phyloP scores from a whole-genome alignment of 2,113 vertebrate genomes.

The Colius striatus region DNA sequence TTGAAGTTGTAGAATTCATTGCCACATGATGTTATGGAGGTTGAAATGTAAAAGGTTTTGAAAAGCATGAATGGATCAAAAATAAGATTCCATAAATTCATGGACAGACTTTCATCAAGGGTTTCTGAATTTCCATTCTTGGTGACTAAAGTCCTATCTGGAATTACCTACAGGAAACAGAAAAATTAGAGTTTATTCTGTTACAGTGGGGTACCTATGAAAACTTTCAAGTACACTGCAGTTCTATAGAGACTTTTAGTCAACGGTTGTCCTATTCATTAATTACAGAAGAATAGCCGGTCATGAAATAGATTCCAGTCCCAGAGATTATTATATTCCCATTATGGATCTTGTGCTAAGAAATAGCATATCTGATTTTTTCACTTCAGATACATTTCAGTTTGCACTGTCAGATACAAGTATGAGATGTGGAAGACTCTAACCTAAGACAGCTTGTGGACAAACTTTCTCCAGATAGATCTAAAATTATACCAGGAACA shows the following conservation, averaged over 20 bases:
- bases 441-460: not conserved
- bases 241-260: not conserved
- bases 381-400: not conserved
- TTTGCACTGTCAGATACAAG: not conserved
- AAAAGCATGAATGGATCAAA: not conserved
- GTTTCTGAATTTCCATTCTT: slow-evolving; percentile 7
- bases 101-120: not conserved
- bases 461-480: not conserved
- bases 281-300: slow-evolving; percentile 54
- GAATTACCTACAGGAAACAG: slow-evolving; percentile 14
- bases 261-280: not conserved
- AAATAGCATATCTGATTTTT: not conserved
- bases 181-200: slow-evolving; percentile 31
- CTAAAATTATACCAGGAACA: not conserved
- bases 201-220: not conserved
- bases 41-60: not conserved
- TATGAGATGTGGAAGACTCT: not conserved
- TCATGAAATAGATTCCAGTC: slow-evolving; percentile 15
- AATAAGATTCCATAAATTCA: not conserved
- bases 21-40: not conserved
- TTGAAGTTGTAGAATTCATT: not conserved
- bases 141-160: slow-evolving; percentile 30
- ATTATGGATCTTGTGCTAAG: not conserved
- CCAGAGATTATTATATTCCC: slow-evolving; percentile 18
- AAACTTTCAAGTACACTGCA: not conserved